Base-by-base conservation (phyloP, 2,888 invertebrate genomes). In the Trachelus stipa region DNA sequence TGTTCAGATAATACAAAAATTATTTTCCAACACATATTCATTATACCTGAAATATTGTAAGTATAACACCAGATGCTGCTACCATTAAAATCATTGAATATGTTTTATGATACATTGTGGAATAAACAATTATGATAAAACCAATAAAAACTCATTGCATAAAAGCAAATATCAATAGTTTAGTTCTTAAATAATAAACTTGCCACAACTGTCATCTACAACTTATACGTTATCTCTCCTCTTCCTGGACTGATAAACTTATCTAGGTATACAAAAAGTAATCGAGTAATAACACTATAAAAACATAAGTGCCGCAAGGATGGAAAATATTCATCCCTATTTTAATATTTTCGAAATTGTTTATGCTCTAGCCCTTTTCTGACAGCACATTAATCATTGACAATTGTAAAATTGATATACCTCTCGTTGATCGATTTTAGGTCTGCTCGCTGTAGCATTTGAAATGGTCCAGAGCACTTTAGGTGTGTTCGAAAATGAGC, bases 41-140 rank as follows among this genome's bases (percentile, higher is more conserved):
- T 30, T 35, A 77, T 82, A 83, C 82, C 81, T 83, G 82, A 40
- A 83, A 30, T 68, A 81, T 74, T 30, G 82, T 75, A 12, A 80
- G 74, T 68, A 82, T 35, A 23, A 77, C 74, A 74, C 81, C 81
- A 12, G 79, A 56, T 68, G 73, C 73, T 35, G 76, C 82, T 68
- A 81, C 68, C 31, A 74, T 75, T 34, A 81, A 33, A 77, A 82
- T 31, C 12, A 71, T 71, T 23, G 71, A 11, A 30, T 34, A 30
- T 30, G 31, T 71, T 71, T 30, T 30, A 33, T 23, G 71, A 12
- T 15, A 1, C 71, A 71, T 71, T 56, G 56, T 56, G 9, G 23
- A 23, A 23, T 56, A 56, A 56, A 56, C 9, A 56, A 56, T 56
- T 56, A 40, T 40, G 23, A 56, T 15, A 56, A 15, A 56, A 56